Evolutionary conservation across 2,888 invertebrate species (phyloP).

Genomic region (Agrotis clavis): DNA sequence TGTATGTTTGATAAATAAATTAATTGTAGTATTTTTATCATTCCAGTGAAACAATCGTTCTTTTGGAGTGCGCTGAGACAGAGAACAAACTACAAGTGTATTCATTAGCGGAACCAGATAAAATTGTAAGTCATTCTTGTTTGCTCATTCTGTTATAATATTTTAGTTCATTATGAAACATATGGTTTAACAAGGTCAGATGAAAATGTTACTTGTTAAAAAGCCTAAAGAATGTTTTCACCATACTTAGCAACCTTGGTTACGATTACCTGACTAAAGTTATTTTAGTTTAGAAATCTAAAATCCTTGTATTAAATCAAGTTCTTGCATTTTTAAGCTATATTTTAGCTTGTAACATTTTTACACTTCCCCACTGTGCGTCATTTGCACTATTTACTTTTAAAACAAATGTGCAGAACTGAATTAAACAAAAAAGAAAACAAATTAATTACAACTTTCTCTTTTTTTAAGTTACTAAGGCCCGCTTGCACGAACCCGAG

Average conservation of each 20-base stretch:
- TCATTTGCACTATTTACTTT: not conserved
- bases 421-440: not conserved
- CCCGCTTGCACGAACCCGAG: too few species aligned
- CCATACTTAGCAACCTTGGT: not conserved
- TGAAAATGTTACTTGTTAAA: not conserved
- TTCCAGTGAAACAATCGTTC: slow-evolving; percentile 78
- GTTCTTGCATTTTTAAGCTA: not conserved
- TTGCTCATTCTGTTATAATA: slow-evolving; percentile 37
- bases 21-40: slow-evolving; percentile 39
- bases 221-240: not conserved
- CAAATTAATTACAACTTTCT: slow-evolving; percentile 13
- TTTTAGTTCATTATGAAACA: slow-evolving; percentile 25
- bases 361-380: not conserved
- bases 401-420: too few species aligned
- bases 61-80: slow-evolving; percentile 79
- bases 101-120: slow-evolving; percentile 76
- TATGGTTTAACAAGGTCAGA: slow-evolving; percentile 45
- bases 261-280: not conserved
- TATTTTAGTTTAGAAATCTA: slow-evolving; percentile 6
- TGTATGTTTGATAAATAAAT: not conserved
- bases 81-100: slow-evolving; percentile 73
- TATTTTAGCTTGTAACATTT: too few species aligned
- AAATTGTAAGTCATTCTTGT: slow-evolving; percentile 75
- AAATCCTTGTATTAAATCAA: not conserved
- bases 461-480: not conserved